A percentile compares a stretch with the other conserved stretches of the same genome.
phyloP scores from a whole-genome alignment of 2,113 vertebrate genomes.

The Vicugna pacos region DNA sequence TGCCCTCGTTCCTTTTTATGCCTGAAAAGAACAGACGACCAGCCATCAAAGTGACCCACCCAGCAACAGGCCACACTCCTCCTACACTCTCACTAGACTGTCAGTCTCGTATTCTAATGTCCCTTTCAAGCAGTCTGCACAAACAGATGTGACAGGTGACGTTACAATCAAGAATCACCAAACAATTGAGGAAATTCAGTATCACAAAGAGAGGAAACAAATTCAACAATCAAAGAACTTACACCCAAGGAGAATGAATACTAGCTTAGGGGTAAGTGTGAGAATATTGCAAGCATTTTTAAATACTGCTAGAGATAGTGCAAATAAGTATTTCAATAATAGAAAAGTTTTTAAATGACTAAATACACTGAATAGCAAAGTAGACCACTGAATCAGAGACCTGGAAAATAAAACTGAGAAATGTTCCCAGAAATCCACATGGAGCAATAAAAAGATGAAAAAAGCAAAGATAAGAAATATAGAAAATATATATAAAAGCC shows the following conservation, averaged over 20 bases:
- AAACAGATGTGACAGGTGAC: not conserved
- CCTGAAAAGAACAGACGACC: not conserved
- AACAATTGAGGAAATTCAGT: not conserved
- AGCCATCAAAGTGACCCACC: not conserved
- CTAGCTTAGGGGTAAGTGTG: not conserved
- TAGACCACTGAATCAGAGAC: not conserved
- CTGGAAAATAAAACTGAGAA: not conserved
- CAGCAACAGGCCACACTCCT: not conserved
- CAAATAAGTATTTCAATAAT: slow-evolving; percentile 18
- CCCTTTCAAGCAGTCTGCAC: not conserved
- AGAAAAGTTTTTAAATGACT: not conserved
- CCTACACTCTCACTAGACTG: not conserved
- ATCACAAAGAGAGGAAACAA: slow-evolving; percentile 16
- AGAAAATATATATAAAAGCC: not conserved
- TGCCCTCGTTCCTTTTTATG: no score
- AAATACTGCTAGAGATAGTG: not conserved
- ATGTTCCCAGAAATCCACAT: not conserved
- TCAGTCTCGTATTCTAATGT: not conserved
- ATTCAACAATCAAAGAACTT: not conserved
- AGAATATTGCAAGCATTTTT: not conserved
- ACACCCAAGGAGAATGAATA: not conserved
- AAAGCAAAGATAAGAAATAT: not conserved
- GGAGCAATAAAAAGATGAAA: not conserved
- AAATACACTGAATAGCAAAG: not conserved
- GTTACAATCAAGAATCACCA: not conserved